phyloP scores from a whole-genome alignment of 1,140 invertebrate genomes.

The Penaeus chinensis region DNA sequence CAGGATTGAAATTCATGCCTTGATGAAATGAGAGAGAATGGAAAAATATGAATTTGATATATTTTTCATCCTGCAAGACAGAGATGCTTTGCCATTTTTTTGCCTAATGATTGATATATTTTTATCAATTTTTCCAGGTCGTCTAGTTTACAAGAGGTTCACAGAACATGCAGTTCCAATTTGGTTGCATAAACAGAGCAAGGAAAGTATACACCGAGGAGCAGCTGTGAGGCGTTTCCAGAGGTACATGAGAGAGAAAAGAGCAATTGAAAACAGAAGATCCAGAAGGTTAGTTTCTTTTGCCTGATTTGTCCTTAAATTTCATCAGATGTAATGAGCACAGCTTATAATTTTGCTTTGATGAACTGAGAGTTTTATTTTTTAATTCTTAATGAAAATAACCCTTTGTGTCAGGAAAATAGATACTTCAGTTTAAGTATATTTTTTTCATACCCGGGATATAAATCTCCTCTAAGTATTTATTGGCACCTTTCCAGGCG shows the following conservation, averaged over 20 bases:
- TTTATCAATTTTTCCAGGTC: background rate
- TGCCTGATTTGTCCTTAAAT: background rate
- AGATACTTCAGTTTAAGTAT: too few species aligned
- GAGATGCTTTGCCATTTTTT: background rate
- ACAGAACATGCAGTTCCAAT: slow-evolving; percentile 7
- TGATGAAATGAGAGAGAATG: too few species aligned
- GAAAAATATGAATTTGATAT: background rate
- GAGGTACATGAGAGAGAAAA: slow-evolving; percentile 76
- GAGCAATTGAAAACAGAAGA: slow-evolving; percentile 73
- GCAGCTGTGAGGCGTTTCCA: slow-evolving; percentile 74
- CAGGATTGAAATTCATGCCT: too few species aligned
- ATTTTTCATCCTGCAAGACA: background rate
- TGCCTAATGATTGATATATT: background rate
- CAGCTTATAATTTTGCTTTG: background rate
- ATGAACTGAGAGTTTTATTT: background rate
- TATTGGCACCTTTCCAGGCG: slow-evolving; percentile 70
- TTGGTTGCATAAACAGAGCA: slow-evolving; percentile 1
- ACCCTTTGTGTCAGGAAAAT: too few species aligned
- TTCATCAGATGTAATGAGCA: background rate
- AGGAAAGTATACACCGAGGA: background rate
- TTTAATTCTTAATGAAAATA: background rate
- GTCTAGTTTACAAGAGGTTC: background rate
- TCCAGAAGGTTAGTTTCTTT: slow-evolving; percentile 70
- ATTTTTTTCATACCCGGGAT: background rate
- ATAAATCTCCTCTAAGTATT: slow-evolving; percentile 34